Conservation (phyloP, 1,140 invertebrate genomes). For the Lordiphosa clarofinis region DNA sequence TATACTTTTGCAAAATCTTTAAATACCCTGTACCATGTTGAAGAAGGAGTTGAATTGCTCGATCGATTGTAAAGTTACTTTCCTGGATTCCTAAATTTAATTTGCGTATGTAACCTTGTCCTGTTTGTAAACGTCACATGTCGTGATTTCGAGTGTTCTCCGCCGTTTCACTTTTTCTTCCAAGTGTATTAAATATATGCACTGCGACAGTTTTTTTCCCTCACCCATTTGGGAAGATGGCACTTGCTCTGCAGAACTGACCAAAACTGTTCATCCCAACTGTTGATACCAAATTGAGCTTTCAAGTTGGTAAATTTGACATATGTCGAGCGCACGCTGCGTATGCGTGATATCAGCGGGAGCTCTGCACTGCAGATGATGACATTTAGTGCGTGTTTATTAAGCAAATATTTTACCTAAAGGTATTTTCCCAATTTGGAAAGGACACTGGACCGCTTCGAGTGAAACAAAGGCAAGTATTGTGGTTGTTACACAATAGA, state of each 20-base stretch:
- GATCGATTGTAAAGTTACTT: no score
- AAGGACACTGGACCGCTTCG: no score
- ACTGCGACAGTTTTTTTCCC: constrained; percentile 16
- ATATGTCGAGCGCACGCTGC: constrained; percentile 29
- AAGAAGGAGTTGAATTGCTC: no score
- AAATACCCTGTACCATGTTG: no score
- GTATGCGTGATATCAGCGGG: constrained; percentile 31
- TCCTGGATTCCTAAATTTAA: no score
- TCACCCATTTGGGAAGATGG: background rate
- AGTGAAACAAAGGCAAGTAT: background rate
- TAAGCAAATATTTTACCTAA: background rate
- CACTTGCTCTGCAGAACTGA: background rate
- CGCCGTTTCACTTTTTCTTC: no score
- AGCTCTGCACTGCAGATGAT: constrained; percentile 16
- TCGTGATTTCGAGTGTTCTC: no score
- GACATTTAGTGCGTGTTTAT: constrained; percentile 37
- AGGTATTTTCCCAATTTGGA: background rate
- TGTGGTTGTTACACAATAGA: no score
- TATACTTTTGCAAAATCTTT: no score
- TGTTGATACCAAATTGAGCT: constrained; percentile 21
- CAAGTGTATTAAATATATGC: no score
- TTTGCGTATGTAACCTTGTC: no score
- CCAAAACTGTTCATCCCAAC: constrained; percentile 19
- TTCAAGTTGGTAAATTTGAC: constrained; percentile 42
- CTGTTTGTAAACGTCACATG: no score